These are phyloP conservation scores for Coendou prehensilis DNA, from an alignment of 2,797 vertebrate species.

Conservation along the genomic window DNA sequence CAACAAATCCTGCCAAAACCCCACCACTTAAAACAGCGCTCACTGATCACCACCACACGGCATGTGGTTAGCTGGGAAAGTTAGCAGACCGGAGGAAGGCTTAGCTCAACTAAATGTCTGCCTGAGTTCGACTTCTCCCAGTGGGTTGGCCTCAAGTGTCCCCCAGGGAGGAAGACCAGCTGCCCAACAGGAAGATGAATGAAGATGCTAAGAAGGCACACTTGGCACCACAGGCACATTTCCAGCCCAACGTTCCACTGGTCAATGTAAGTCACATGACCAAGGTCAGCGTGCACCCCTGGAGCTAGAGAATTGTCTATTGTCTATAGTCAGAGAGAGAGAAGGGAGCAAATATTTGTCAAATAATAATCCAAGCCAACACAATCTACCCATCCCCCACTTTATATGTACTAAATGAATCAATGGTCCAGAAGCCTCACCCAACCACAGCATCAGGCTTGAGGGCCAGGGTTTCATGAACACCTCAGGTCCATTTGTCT, in stretches of 20 bases:
- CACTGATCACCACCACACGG: neutral
- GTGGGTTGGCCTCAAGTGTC: neutral
- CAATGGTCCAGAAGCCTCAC: neutral
- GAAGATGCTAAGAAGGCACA: neutral
- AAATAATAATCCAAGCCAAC: neutral
- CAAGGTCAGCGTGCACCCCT: neutral
- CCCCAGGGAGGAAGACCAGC: neutral
- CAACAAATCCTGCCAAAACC: neutral
- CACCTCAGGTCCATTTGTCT: neutral
- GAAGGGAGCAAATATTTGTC: neutral
- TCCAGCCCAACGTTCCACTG: neutral
- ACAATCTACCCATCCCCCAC: neutral
- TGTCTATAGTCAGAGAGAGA: neutral
- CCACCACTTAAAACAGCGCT: neutral
- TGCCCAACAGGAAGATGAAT: neutral
- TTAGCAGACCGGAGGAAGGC: fast-evolving
- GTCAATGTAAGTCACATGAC: neutral
- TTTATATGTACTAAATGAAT: neutral
- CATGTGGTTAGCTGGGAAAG: neutral
- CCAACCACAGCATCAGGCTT: neutral
- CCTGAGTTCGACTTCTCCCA: neutral
- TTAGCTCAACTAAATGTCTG: neutral
- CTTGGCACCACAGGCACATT: neutral
- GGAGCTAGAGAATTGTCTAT: neutral
- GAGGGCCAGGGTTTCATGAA: neutral